Conservation (phyloP, 2,888 invertebrate species). For the Patella caerulea region DNA sequence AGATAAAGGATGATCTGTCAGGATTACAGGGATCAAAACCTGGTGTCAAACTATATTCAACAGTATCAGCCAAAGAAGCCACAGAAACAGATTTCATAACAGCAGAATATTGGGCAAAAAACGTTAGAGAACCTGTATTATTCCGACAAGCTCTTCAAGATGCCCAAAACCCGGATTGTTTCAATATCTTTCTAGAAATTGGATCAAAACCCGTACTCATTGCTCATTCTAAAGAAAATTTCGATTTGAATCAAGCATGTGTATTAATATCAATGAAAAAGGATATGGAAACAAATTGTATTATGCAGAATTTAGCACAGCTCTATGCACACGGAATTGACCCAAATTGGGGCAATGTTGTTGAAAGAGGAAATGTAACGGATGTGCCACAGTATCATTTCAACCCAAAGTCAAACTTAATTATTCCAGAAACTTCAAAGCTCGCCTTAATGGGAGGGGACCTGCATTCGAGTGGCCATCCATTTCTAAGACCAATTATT, state of each 20-base stretch:
- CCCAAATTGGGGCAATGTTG: conserved; percentile 31
- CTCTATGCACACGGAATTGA: conserved; percentile 38
- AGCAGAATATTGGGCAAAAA: conserved; percentile 51
- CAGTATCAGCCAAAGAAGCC: conserved; percentile 44
- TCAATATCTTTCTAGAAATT: conserved; percentile 53
- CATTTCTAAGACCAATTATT: conserved; percentile 3
- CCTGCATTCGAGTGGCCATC: conserved; percentile 15
- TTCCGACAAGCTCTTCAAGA: conserved; percentile 43
- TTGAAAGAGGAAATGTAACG: conserved; percentile 26
- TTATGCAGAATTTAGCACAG: conserved; percentile 28
- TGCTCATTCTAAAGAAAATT: conserved; percentile 39
- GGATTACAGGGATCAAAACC: conserved; percentile 28
- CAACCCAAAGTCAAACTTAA: conserved; percentile 30
- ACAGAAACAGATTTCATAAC: conserved; percentile 34
- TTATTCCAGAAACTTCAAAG: conserved; percentile 31
- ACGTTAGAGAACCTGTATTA: conserved; percentile 48
- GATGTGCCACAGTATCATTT: conserved; percentile 43
- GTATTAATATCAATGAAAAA: conserved; percentile 37
- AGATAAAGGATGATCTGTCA: conserved; percentile 34
- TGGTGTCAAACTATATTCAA: conserved; percentile 42
- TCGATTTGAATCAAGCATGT: conserved; percentile 27
- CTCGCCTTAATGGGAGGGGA: conserved; percentile 25
- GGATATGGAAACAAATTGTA: conserved; percentile 27
- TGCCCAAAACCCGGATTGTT: conserved; percentile 19
- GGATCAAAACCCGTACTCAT: conserved; percentile 54